A percentile compares a stretch with the other conserved stretches of the same genome.
These are phyloP conservation scores for Seladonia tumulorum DNA, from an alignment of 2,888 invertebrate genomes.

Conservation along the genomic window DNA sequence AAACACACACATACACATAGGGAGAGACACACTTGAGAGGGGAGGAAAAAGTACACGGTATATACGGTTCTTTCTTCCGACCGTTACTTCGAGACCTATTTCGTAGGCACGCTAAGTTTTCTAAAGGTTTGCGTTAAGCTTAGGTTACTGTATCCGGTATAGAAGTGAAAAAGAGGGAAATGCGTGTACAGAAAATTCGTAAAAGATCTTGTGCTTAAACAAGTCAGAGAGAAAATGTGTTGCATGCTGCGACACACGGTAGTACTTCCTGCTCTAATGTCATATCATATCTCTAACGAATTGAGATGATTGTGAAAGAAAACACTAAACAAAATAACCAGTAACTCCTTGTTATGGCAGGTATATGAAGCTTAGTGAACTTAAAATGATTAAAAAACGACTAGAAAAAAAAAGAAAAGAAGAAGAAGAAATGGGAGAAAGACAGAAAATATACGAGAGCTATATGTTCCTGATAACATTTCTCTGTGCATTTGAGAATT, in stretches of 20 bases:
- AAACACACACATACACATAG: not conserved
- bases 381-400: conserved; percentile 4
- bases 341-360: conserved; percentile 69
- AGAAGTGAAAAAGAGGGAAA: conserved; percentile 13
- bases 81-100: conserved; percentile 59
- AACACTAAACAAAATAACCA: conserved; percentile 27
- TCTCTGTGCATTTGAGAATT: conserved; percentile 71
- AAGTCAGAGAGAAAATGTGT: conserved; percentile 41
- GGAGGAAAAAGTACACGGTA: conserved; percentile 6
- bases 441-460: conserved; percentile 55
- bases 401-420: not conserved
- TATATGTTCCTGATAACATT: conserved; percentile 76
- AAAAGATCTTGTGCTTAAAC: conserved; percentile 51
- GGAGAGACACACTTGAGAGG: not conserved
- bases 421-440: not conserved
- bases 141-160: conserved; percentile 41
- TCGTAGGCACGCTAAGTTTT: conserved; percentile 59
- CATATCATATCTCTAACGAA: conserved; percentile 73
- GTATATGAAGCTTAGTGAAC: conserved; percentile 69
- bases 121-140: conserved; percentile 56
- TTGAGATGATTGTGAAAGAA: conserved; percentile 34
- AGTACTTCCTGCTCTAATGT: conserved; percentile 74
- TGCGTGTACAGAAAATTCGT: not conserved
- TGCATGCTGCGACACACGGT: conserved; percentile 74
- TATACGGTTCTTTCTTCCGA: conserved; percentile 40